Percentiles rank a stretch among this genome's conserved stretches.
Evolutionary conservation across 1,140 invertebrate genomes (phyloP).

Genomic region (Drosophila mojavensis): DNA sequence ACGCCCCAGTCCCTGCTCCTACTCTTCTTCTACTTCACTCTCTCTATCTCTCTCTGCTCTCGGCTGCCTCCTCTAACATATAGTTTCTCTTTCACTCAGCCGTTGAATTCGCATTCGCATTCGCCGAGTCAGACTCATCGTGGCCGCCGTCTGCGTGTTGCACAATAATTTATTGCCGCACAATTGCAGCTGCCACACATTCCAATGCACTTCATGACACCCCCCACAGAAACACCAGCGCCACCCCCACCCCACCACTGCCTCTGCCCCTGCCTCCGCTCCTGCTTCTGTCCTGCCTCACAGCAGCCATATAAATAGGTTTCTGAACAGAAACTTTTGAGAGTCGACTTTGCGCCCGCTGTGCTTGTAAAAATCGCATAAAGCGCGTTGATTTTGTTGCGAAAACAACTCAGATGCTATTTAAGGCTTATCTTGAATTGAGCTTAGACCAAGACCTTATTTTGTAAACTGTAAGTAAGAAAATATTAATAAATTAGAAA

Average conservation of each 20-base stretch:
- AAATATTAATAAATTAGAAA: no score
- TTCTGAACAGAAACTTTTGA: conserved; percentile 5
- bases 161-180: conserved; percentile 81
- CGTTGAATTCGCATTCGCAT: conserved; percentile 8
- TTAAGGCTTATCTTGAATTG: not conserved
- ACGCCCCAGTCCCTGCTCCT: conserved; percentile 27
- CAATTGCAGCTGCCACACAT: conserved; percentile 81
- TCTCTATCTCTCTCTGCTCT: conserved; percentile 15
- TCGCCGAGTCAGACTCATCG: conserved; percentile 22
- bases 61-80: no score
- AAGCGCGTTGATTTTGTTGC: conserved; percentile 52
- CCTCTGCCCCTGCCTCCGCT: not conserved
- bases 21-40: not conserved
- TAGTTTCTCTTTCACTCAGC: conserved; percentile 40
- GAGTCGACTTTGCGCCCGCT: conserved; percentile 46
- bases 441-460: no score
- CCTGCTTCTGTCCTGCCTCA: not conserved
- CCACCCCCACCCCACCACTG: not conserved
- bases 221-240: not conserved
- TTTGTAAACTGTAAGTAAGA: no score
- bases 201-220: conserved; percentile 74
- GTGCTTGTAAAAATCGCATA: conserved; percentile 72
- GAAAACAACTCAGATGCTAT: conserved; percentile 2
- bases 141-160: conserved; percentile 69
- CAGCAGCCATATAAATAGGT: conserved; percentile 43